A percentile compares a stretch with the other conserved stretches of the same genome.
phyloP scores from a whole-genome alignment of 92 coral and sea anemone species.

The Montipora capitata region DNA sequence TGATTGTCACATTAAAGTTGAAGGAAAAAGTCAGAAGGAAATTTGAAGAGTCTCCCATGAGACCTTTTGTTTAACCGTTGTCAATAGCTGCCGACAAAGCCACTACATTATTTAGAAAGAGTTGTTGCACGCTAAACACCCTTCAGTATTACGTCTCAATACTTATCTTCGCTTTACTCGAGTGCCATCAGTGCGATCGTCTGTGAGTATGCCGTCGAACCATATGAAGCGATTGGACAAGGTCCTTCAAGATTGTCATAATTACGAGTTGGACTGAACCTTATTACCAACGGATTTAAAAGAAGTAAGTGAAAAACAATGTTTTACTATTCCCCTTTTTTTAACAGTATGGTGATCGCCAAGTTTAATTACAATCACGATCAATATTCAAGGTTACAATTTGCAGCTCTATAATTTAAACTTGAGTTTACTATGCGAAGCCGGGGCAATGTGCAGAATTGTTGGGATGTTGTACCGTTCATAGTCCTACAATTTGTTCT shows the following conservation, averaged over 20 bases:
- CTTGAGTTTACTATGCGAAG: no score
- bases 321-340: not conserved
- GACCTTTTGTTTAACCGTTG: not conserved
- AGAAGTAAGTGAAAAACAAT: not conserved
- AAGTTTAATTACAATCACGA: no score
- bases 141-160: not conserved
- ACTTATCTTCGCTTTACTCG: not conserved
- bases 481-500: no score
- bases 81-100: not conserved
- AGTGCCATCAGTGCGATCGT: not conserved
- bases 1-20: not conserved
- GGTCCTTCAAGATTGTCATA: not conserved
- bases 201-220: not conserved
- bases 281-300: not conserved
- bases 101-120: not conserved
- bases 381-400: no score
- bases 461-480: no score
- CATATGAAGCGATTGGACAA: conserved; percentile 1
- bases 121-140: not conserved
- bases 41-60: not conserved
- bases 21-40: not conserved
- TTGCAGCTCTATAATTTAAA: no score
- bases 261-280: not conserved
- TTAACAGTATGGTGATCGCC: not conserved
- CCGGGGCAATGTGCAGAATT: no score